Percentiles rank a stretch among this genome's conserved stretches.
Conservation (phyloP, 2,797 vertebrate genomes). For the Sciurus vulgaris region DNA sequence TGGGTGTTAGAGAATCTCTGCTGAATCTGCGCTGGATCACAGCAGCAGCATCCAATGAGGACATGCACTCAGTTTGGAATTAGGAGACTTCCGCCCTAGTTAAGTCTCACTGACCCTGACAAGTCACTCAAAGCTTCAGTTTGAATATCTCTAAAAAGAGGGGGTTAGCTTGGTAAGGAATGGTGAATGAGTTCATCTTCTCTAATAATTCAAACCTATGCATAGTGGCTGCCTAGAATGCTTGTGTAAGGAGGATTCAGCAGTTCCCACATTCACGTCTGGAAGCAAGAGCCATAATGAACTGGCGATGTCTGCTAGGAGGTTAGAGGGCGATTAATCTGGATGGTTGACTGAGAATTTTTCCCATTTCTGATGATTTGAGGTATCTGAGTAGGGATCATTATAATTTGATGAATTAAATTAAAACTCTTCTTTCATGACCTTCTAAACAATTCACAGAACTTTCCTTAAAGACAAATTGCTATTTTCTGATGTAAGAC, state of each 20-base stretch:
- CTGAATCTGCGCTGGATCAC: background rate
- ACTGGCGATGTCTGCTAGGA: background rate
- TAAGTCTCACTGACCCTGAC: background rate
- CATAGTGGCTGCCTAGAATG: background rate
- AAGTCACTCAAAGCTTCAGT: slow-evolving; percentile 14
- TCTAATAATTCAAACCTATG: slow-evolving; percentile 12
- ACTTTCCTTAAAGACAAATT: slow-evolving; percentile 27
- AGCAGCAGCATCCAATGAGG: background rate
- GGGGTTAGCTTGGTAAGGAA: background rate
- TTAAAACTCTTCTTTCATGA: background rate
- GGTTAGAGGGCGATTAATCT: background rate
- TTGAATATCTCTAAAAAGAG: slow-evolving; percentile 52
- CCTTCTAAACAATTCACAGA: slow-evolving; percentile 11
- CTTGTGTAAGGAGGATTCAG: background rate
- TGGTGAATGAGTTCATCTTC: background rate
- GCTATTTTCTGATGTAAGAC: slow-evolving; percentile 43
- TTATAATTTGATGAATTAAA: slow-evolving; percentile 54
- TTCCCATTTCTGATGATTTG: background rate
- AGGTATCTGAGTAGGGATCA: background rate
- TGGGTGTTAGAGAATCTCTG: background rate
- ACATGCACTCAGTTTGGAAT: background rate
- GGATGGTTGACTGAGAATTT: background rate
- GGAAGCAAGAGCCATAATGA: background rate
- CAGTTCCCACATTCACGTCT: background rate
- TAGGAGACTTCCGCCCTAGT: background rate